Conservation (phyloP, 2,113 vertebrate species). For the Centrocercus urophasianus region DNA sequence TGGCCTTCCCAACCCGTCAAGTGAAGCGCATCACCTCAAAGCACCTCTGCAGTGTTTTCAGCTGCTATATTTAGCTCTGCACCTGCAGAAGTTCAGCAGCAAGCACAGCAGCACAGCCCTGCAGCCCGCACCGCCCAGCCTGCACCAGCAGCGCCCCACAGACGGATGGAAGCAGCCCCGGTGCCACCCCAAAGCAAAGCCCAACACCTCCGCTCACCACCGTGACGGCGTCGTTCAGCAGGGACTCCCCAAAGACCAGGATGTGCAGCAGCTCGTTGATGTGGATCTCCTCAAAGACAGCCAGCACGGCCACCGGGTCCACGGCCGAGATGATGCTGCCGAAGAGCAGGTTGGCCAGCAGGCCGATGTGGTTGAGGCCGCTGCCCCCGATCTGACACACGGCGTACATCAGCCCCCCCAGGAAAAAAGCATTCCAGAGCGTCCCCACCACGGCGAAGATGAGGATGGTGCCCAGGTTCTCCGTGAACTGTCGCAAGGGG, state of each 20-base stretch:
- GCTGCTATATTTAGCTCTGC: not conserved
- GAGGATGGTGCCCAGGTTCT: constrained; percentile 97
- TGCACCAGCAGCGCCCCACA: too few species aligned
- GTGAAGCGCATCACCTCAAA: not conserved
- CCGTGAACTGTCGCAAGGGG: constrained; percentile 93
- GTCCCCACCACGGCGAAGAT: constrained; percentile 97
- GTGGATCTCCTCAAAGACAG: constrained; percentile 98
- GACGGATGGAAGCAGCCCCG: not conserved
- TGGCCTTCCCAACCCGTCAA: not conserved
- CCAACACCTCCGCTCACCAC: constrained; percentile 81
- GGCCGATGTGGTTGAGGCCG: constrained; percentile 75
- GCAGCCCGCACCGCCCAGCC: rapidly evolving
- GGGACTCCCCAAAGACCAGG: constrained; percentile 95
- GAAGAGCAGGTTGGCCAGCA: constrained; percentile 93
- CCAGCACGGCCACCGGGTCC: constrained; percentile 95
- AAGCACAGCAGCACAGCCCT: not conserved
- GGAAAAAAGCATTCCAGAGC: constrained; percentile 95
- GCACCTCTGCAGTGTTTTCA: not conserved
- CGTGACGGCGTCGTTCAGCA: constrained; percentile 97
- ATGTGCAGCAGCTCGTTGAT: constrained; percentile 98
- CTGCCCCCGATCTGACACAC: constrained; percentile 86
- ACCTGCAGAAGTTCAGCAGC: not conserved
- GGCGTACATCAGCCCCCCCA: constrained; percentile 88
- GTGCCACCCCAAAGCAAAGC: rapidly evolving
- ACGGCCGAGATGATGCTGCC: constrained; percentile 95